Conservation (phyloP, 2,797 vertebrate genomes). For the Octomys mimax region DNA sequence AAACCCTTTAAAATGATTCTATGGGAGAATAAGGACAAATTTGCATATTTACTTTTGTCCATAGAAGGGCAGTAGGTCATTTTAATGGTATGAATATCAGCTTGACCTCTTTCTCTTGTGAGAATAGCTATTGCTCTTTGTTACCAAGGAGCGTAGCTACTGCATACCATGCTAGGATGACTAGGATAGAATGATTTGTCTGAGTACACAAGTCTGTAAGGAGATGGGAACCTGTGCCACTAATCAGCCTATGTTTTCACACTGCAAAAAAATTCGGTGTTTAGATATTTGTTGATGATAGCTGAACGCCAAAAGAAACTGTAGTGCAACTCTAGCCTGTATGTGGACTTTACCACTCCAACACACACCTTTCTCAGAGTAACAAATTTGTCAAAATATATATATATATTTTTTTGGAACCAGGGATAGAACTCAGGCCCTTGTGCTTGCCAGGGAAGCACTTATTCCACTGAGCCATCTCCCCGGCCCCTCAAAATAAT, state of each 20-base stretch:
- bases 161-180: neutral
- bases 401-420: no score
- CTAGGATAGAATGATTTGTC: conserved; percentile 8
- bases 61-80: neutral
- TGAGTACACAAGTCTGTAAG: neutral
- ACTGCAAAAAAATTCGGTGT: neutral
- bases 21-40: conserved; percentile 6
- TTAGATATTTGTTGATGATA: conserved; percentile 24
- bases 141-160: neutral
- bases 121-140: neutral
- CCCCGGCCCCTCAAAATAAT: neutral
- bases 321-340: neutral
- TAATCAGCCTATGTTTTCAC: conserved; percentile 23
- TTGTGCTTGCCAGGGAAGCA: no score
- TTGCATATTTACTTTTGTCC: neutral
- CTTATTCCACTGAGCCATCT: no score
- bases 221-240: neutral
- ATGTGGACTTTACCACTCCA: neutral
- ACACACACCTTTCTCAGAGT: neutral
- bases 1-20: neutral
- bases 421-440: no score
- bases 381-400: neutral
- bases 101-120: conserved; percentile 19
- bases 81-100: conserved; percentile 31
- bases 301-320: conserved; percentile 13